A percentile compares a stretch with the other conserved stretches of the same genome.
phyloP scores from a whole-genome alignment of 2,113 vertebrate species.

The Pelvicachromis taeniatus region DNA sequence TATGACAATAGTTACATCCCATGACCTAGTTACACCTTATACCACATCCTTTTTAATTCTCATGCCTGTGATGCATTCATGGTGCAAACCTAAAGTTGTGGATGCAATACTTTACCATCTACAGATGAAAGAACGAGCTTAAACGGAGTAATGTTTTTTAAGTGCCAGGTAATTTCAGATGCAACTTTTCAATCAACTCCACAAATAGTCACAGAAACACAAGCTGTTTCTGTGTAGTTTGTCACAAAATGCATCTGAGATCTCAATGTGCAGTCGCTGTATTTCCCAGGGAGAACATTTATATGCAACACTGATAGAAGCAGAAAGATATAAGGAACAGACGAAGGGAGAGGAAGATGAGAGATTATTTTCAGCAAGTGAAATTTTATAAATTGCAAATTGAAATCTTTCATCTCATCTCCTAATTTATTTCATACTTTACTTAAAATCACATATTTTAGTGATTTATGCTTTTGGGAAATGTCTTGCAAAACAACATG shows the following conservation, averaged over 20 bases:
- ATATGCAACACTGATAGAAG: background rate
- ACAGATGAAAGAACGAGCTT: background rate
- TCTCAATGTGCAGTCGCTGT: background rate
- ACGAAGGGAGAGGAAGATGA: background rate
- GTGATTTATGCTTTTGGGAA: background rate
- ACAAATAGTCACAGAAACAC: background rate
- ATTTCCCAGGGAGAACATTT: background rate
- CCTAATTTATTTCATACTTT: background rate
- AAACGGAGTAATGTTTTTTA: background rate
- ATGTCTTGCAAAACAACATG: background rate
- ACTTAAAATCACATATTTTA: background rate
- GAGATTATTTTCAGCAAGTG: background rate
- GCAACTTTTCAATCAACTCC: background rate
- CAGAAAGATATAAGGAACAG: background rate
- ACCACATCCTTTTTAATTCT: background rate
- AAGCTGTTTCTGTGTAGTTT: background rate
- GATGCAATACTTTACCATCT: background rate
- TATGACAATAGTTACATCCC: background rate
- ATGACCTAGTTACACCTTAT: background rate
- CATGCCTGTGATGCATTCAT: background rate
- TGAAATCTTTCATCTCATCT: background rate
- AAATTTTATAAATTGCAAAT: background rate
- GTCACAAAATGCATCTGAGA: background rate
- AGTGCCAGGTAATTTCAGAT: too few species aligned
- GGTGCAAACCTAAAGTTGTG: background rate